Evolutionary conservation across 2,888 invertebrate genomes (phyloP).

Genomic region (Oligia strigilis): DNA sequence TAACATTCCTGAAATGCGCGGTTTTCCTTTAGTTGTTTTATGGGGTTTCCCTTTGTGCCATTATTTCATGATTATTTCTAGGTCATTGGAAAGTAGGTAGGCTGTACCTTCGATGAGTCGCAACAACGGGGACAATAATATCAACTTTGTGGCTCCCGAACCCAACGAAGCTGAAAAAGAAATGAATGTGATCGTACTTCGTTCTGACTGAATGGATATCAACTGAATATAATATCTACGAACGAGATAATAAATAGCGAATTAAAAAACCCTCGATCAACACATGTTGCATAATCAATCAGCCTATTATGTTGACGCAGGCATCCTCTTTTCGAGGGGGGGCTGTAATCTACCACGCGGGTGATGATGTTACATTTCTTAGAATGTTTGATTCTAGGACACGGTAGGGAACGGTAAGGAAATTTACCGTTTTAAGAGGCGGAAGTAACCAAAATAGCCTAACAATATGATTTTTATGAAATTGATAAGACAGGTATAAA

Average conservation of each 20-base stretch:
- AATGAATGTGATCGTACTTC: background rate
- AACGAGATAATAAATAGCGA: background rate
- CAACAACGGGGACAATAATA: background rate
- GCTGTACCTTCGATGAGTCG: slow-evolving; percentile 18
- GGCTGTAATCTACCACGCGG: too few species aligned
- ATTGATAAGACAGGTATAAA: too few species aligned
- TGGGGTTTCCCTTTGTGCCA: slow-evolving; percentile 19
- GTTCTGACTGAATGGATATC: background rate
- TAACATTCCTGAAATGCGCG: slow-evolving; percentile 37
- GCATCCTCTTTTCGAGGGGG: too few species aligned
- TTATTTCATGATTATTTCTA: slow-evolving; percentile 13
- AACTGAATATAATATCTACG: background rate
- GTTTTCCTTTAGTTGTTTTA: slow-evolving; percentile 29
- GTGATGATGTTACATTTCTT: too few species aligned
- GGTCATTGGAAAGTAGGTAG: slow-evolving; percentile 25
- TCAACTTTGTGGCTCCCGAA: background rate
- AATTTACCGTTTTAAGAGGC: too few species aligned
- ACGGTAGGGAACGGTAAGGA: too few species aligned
- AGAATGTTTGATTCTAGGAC: too few species aligned
- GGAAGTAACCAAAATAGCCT: too few species aligned
- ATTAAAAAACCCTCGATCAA: background rate
- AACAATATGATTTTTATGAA: too few species aligned
- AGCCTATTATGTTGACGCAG: too few species aligned
- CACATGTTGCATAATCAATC: background rate
- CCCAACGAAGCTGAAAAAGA: background rate